Base-by-base conservation (phyloP, 1,140 invertebrate species). In the Leptinotarsa undecemlineata region DNA sequence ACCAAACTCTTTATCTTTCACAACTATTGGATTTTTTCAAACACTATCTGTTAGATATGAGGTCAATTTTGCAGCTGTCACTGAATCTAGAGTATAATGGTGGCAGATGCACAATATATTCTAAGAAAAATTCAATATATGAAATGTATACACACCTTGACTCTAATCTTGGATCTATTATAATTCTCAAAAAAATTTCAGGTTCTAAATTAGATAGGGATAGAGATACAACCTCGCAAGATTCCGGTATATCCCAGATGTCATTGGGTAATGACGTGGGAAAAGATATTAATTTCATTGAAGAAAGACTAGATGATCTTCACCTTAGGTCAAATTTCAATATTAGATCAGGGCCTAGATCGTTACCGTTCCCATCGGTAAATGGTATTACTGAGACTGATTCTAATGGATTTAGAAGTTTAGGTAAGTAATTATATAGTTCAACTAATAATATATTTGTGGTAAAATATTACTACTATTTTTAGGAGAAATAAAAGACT, bases 171-270 rank as follows among this genome's bases (percentile, higher is more conserved):
- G 33, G 33, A 11, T 42, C 33, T 42, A 42, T 42, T 42, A 42
- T 42, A 42, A 42, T 42, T 42, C 8, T 42, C 33, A 42, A 42
- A 42, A 2, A 14, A 17, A 3, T 57, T 57, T n/a, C 61, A 81
- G 81, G 81, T 72, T 77, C 82, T 57, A 79, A 88, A 85, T 86
- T 88, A 64, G 87, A 91, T 79, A 86, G 90, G 80, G 91, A 92
- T 80, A 88, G 91, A 81, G 92, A 95, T 72, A 94, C 93, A 66
- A 93, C 93, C 13, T 95, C 94, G 51, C 94, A 96, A 85, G 95
- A 96, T 82, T 95, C 93, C 63, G 95, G 95, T 51, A 97, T 95
- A 76, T 95, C 92, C 81, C 96, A 94, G 83, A 93, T 94, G 91
- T 92, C 90, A 3, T 85, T 89, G 81, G 81, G 86, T 72, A 83